Evolutionary conservation across 2,797 vertebrate genomes (phyloP).

Genomic region (Caiman crocodilus): DNA sequence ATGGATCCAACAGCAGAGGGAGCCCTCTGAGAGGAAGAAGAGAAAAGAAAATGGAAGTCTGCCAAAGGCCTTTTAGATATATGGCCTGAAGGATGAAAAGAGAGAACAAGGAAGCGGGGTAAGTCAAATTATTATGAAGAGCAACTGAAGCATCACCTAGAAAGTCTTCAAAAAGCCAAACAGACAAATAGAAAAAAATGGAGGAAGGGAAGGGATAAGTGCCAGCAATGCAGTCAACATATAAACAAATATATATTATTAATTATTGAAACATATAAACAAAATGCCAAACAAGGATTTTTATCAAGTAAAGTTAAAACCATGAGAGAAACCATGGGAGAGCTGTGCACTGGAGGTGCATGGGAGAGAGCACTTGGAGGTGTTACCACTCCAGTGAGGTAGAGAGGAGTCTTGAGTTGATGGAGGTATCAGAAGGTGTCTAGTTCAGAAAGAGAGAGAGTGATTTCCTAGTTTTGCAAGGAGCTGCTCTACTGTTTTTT

Average conservation of each 20-base stretch:
- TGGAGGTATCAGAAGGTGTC: background rate
- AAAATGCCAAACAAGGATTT: background rate
- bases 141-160: background rate
- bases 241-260: slow-evolving; percentile 1
- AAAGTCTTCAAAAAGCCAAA: background rate
- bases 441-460: background rate
- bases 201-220: background rate
- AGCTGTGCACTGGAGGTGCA: background rate
- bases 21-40: slow-evolving; percentile 64
- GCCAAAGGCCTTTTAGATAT: background rate
- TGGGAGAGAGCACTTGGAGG: too few species aligned
- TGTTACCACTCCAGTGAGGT: background rate
- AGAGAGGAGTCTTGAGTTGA: background rate
- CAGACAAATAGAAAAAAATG: background rate
- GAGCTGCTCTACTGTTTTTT: background rate
- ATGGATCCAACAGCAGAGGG: slow-evolving; percentile 64
- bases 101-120: background rate
- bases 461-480: background rate
- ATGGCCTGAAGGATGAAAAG: background rate
- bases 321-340: background rate
- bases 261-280: background rate
- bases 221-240: background rate
- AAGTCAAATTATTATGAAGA: background rate
- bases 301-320: background rate
- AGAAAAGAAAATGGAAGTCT: accelerated